phyloP scores from a whole-genome alignment of 1,140 invertebrate genomes.

The Nebria ingens region DNA sequence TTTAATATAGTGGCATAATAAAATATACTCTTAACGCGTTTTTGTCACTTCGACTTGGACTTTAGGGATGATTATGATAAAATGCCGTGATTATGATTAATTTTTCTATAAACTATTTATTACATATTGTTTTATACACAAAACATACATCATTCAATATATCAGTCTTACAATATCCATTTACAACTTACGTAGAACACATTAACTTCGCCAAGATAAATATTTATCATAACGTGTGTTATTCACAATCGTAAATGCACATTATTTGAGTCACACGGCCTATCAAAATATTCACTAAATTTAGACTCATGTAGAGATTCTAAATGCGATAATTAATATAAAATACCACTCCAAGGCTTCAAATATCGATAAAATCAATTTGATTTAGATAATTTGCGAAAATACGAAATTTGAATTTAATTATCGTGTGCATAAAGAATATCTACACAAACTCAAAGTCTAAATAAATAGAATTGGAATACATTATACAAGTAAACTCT shows the following conservation, averaged over 20 bases:
- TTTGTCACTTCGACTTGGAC: no score
- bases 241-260: constrained; percentile 29
- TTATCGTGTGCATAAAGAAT: not conserved
- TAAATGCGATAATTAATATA: no score
- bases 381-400: no score
- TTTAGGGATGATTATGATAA: no score
- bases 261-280: constrained; percentile 29
- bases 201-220: constrained; percentile 12
- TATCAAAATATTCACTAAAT: constrained; percentile 15
- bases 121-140: constrained; percentile 24
- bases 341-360: no score
- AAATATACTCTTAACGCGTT: no score
- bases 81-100: not conserved
- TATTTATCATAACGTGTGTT: constrained; percentile 13
- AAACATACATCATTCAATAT: constrained; percentile 26
- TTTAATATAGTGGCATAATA: no score
- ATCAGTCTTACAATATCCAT: constrained; percentile 28
- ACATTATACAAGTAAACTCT: not conserved
- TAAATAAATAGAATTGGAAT: not conserved
- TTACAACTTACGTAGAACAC: constrained; percentile 17
- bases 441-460: no score
- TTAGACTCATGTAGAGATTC: not conserved
- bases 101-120: constrained; percentile 21
- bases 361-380: no score
- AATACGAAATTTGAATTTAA: no score